These are phyloP conservation scores for Sceloporus tristichus DNA, from an alignment of 2,113 vertebrate genomes.

Conservation along the genomic window DNA sequence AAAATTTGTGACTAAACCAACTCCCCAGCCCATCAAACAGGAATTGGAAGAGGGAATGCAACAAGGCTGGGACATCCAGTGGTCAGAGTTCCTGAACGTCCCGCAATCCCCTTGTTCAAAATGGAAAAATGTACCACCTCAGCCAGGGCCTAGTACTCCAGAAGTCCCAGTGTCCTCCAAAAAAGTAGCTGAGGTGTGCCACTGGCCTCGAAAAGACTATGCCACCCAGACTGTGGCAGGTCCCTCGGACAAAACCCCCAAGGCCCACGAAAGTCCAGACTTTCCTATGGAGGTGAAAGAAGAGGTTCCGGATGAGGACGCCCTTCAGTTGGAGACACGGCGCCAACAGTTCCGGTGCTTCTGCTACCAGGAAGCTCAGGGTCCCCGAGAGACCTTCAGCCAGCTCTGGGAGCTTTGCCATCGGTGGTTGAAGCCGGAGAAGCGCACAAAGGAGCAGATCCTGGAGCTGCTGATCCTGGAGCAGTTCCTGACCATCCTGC, in stretches of 20 bases:
- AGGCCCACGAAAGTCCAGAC: neutral
- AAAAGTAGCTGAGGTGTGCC: neutral
- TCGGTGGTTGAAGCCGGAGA: slow-evolving; percentile 23
- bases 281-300: slow-evolving; percentile 15
- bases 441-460: too few species aligned
- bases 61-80: slow-evolving; percentile 4
- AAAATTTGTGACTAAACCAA: neutral
- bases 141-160: neutral
- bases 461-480: slow-evolving; percentile 16
- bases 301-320: neutral
- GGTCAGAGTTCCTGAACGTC: neutral
- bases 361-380: slow-evolving; percentile 14
- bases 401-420: slow-evolving; percentile 27
- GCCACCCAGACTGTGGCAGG: neutral
- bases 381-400: neutral
- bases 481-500: slow-evolving; percentile 25
- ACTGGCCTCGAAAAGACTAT: neutral
- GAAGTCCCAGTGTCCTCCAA: neutral
- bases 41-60: neutral
- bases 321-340: neutral
- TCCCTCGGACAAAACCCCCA: neutral
- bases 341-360: slow-evolving; percentile 13
- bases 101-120: neutral
- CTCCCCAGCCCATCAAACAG: neutral
- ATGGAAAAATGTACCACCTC: neutral